phyloP scores from a whole-genome alignment of 2,113 vertebrate species.

The Brachyhypopomus gauderio region DNA sequence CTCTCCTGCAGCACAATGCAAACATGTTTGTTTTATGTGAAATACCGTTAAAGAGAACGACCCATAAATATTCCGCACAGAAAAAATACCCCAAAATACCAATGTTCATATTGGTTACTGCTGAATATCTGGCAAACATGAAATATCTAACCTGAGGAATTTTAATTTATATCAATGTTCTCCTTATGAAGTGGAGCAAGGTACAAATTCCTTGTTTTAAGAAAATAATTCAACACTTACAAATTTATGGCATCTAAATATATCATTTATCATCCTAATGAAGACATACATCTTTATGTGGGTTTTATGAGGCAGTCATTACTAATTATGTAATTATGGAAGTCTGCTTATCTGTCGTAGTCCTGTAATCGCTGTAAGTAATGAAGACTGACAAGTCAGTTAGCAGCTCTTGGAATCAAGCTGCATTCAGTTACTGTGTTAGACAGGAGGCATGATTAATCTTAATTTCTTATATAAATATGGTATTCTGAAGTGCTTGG shows the following conservation, averaged over 20 bases:
- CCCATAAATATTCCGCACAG: not conserved
- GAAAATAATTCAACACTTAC: not conserved
- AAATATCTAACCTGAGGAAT: not conserved
- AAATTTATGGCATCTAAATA: not conserved
- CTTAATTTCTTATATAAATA: constrained; percentile 44
- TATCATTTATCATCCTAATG: constrained; percentile 28
- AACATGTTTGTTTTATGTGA: not conserved
- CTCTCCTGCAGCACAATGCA: not conserved
- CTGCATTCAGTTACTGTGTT: constrained; percentile 37
- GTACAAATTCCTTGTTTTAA: not conserved
- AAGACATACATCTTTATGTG: constrained; percentile 33
- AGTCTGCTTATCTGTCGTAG: constrained; percentile 37
- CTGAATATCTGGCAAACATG: not conserved
- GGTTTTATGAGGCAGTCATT: constrained; percentile 42
- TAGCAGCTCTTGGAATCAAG: constrained; percentile 31
- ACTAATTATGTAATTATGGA: constrained; percentile 45
- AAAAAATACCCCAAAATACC: too few relatives aligned
- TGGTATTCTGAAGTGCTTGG: constrained; percentile 26
- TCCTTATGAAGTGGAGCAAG: not conserved
- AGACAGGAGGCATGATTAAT: constrained; percentile 26
- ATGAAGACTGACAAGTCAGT: constrained; percentile 56
- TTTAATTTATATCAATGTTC: too few relatives aligned
- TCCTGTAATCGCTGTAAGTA: constrained; percentile 47
- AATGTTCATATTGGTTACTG: not conserved
- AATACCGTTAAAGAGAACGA: not conserved